Percentiles rank a stretch among this genome's conserved stretches.
Evolutionary conservation across 2,888 invertebrate species (phyloP).

Genomic region (Dryocosmus kuriphilus): DNA sequence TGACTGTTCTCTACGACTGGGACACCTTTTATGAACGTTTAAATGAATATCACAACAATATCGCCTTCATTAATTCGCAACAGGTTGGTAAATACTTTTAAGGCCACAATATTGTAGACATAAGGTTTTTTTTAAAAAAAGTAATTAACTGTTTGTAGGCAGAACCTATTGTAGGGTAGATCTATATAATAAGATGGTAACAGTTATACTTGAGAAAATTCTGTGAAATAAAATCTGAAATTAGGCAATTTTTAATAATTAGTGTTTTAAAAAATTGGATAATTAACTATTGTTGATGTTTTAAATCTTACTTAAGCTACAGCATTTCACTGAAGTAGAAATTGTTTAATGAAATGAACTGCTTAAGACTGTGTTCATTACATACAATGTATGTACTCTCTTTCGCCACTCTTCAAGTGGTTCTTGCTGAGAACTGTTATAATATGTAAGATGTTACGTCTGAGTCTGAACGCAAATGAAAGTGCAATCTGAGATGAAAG

Average conservation of each 20-base stretch:
- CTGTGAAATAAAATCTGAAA: no score
- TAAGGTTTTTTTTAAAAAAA: no score
- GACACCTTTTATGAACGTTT: conserved; percentile 61
- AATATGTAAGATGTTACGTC: conserved; percentile 48
- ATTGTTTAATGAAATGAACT: neutral
- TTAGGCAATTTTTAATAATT: no score
- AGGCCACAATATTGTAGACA: neutral
- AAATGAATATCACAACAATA: conserved; percentile 62
- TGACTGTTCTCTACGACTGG: conserved; percentile 67
- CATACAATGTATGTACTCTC: neutral
- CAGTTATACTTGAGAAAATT: no score
- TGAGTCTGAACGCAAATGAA: conserved; percentile 51
- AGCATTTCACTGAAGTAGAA: neutral
- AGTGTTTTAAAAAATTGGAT: no score
- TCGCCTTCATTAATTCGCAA: conserved; percentile 65
- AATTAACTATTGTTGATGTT: neutral
- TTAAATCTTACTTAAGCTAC: neutral
- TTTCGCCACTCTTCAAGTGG: neutral
- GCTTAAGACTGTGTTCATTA: neutral
- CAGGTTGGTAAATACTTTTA: conserved; percentile 58
- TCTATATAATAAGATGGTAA: no score
- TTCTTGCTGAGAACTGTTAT: conserved; percentile 41
- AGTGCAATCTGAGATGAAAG: conserved; percentile 51
- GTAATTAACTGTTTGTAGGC: no score
- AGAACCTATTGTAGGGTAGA: no score